phyloP scores from a whole-genome alignment of 2,797 vertebrate genomes.

The Liparis tanakae region DNA sequence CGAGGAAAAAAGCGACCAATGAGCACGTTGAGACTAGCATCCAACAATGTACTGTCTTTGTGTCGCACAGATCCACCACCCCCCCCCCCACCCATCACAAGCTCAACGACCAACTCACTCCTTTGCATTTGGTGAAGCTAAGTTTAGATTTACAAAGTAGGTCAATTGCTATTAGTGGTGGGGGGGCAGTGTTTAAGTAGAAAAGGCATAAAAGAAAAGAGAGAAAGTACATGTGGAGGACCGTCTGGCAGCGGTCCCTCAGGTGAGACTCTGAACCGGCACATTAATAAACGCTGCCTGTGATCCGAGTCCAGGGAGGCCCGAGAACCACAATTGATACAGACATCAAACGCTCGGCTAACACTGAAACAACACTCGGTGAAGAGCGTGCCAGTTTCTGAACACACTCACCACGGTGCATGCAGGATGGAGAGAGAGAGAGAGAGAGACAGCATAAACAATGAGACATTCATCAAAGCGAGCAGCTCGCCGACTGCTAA shows the following conservation, averaged over 20 bases:
- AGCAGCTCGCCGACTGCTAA: constrained; percentile 37
- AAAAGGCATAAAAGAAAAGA: background rate
- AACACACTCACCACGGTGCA: constrained; percentile 28
- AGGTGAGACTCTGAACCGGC: constrained; percentile 44
- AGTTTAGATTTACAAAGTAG: constrained; percentile 70
- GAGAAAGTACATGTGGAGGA: constrained; percentile 25
- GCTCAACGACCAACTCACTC: constrained; percentile 36
- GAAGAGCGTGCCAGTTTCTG: constrained; percentile 24
- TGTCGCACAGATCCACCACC: constrained; percentile 52
- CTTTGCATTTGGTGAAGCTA: constrained; percentile 47
- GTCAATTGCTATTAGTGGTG: constrained; percentile 61
- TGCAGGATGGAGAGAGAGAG: constrained; percentile 26
- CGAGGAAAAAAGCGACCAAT: constrained; percentile 46
- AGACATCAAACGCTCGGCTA: constrained; percentile 62
- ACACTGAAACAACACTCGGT: constrained; percentile 55
- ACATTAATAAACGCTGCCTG: constrained; percentile 65
- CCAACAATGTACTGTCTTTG: constrained; percentile 64
- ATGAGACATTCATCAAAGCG: constrained; percentile 73
- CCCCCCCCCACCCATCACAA: constrained; percentile 16
- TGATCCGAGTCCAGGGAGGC: constrained; percentile 59
- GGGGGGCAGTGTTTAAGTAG: constrained; percentile 43
- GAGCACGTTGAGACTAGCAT: constrained; percentile 51
- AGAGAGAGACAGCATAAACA: constrained; percentile 52
- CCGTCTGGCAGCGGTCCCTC: constrained; percentile 41
- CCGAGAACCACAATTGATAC: constrained; percentile 55